Conservation (phyloP, 2,113 vertebrate species). For the Nothobranchius furzeri region DNA sequence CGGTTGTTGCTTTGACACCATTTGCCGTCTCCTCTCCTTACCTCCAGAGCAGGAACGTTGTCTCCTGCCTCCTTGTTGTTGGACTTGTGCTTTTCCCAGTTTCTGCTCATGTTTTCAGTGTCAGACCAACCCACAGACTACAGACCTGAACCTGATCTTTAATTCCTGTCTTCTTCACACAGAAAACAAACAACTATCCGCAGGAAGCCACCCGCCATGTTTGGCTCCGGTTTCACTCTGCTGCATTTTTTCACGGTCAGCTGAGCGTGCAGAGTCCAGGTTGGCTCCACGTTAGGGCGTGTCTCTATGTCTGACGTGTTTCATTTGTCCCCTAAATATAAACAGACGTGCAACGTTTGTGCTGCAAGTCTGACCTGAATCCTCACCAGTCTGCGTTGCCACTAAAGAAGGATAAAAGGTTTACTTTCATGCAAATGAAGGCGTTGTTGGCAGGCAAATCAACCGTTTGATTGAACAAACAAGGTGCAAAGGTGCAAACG, state of each 20-base stretch:
- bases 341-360: background rate
- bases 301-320: no score
- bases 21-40: no score
- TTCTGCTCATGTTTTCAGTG: no score
- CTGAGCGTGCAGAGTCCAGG: conserved; percentile 9
- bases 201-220: conserved; percentile 14
- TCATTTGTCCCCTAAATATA: no score
- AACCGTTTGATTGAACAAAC: conserved; percentile 7
- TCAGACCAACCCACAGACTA: no score
- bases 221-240: conserved; percentile 5
- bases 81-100: no score
- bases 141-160: background rate
- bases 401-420: background rate
- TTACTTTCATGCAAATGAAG: conserved; percentile 16
- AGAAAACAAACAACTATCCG: background rate
- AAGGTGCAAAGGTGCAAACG: conserved; percentile 11
- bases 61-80: no score
- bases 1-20: no score
- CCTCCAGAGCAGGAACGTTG: no score
- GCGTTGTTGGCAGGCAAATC: conserved; percentile 7
- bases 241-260: conserved; percentile 16
- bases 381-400: background rate
- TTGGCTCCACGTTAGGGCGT: conserved; percentile 4
- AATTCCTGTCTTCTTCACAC: background rate
- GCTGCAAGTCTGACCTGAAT: background rate